These are phyloP conservation scores for Littorina saxatilis DNA, from an alignment of 1,140 invertebrate genomes.

Conservation along the genomic window DNA sequence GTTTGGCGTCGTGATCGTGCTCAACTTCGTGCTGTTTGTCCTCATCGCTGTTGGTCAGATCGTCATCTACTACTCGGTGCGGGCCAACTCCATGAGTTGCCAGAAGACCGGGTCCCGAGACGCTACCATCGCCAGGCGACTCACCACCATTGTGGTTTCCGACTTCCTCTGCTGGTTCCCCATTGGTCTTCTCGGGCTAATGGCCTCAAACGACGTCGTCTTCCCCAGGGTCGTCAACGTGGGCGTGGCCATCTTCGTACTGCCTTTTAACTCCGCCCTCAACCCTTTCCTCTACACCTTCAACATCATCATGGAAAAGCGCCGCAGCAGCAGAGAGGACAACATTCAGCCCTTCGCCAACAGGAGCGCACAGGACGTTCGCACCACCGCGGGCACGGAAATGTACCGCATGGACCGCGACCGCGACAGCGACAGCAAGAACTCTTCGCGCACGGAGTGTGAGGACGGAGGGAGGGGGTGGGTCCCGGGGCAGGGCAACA, in stretches of 20 bases:
- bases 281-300: slow-evolving; percentile 58
- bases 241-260: slow-evolving; percentile 49
- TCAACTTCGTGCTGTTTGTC: slow-evolving; percentile 41
- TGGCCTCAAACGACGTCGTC: slow-evolving; percentile 35
- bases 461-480: too few species aligned
- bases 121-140: slow-evolving; percentile 14
- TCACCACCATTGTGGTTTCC: slow-evolving; percentile 13
- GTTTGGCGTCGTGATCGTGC: slow-evolving; percentile 44
- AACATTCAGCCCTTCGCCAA: background rate
- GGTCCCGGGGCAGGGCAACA: background rate
- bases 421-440: background rate
- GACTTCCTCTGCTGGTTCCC: slow-evolving; percentile 43
- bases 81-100: background rate
- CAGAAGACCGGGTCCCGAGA: background rate
- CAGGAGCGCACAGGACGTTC: background rate
- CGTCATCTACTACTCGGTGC: slow-evolving; percentile 2
- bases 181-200: slow-evolving; percentile 33
- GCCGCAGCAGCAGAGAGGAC: background rate
- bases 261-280: slow-evolving; percentile 54
- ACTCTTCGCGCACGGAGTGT: too few species aligned
- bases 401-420: too few species aligned
- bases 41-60: slow-evolving; percentile 51
- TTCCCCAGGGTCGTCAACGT: slow-evolving; percentile 52
- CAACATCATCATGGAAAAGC: slow-evolving; percentile 18
- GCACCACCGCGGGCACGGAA: too few species aligned